Conservation (phyloP, 2,113 vertebrate genomes). For the Elephas maximus region DNA sequence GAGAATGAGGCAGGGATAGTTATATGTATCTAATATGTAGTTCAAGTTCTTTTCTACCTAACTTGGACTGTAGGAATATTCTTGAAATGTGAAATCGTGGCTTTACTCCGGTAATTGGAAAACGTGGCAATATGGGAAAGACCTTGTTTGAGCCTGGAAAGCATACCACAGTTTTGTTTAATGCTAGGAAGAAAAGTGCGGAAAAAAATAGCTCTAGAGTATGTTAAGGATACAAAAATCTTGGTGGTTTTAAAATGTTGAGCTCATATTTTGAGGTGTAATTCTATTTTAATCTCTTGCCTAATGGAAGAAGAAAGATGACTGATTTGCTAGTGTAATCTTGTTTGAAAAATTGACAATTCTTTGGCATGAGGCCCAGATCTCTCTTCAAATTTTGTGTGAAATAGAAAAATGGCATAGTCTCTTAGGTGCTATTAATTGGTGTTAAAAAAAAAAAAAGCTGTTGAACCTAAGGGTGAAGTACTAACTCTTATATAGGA, state of each 20-base stretch:
- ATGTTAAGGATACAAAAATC: constrained; percentile 53
- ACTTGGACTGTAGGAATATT: background rate
- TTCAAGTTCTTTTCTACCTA: background rate
- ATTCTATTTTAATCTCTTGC: constrained; percentile 61
- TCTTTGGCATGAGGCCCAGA: constrained; percentile 11
- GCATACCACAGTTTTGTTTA: constrained; percentile 54
- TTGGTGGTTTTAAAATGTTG: constrained; percentile 69
- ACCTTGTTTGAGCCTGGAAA: constrained; percentile 29
- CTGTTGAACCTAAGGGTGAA: background rate
- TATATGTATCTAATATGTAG: background rate
- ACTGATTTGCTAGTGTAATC: background rate
- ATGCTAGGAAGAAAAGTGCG: constrained; percentile 11
- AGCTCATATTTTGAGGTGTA: constrained; percentile 73
- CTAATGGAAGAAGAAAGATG: constrained; percentile 52
- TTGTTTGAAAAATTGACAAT: constrained; percentile 61
- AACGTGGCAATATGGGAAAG: background rate
- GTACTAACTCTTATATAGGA: background rate
- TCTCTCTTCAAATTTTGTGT: constrained; percentile 65
- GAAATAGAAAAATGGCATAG: constrained; percentile 43
- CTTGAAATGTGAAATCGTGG: constrained; percentile 32
- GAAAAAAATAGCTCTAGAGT: background rate
- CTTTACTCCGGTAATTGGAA: constrained; percentile 43
- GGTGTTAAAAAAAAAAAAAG: background rate
- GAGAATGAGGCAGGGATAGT: background rate
- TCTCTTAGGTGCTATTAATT: constrained; percentile 51